Conservation (phyloP, 2,797 vertebrate genomes). For the Cossypha niveicapilla region DNA sequence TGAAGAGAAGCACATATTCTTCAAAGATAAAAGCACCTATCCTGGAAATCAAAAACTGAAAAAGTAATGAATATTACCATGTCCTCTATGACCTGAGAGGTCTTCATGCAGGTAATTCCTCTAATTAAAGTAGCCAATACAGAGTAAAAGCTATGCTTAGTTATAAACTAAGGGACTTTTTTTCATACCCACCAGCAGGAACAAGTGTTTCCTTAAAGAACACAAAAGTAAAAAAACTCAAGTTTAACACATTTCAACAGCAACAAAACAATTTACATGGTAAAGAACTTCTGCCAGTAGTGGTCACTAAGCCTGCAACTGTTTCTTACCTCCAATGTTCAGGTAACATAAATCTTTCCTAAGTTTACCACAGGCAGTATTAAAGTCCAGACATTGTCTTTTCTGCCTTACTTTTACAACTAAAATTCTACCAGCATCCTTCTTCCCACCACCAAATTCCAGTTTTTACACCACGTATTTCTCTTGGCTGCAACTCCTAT, state of each 20-base stretch:
- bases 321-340: background rate
- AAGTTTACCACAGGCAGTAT: background rate
- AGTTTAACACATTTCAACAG: background rate
- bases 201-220: background rate
- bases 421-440: background rate
- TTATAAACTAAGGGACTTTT: background rate
- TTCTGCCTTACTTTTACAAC: background rate
- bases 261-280: background rate
- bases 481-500: background rate
- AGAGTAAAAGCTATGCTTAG: background rate
- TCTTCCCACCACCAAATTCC: background rate
- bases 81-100: background rate
- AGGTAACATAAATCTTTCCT: background rate
- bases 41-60: background rate
- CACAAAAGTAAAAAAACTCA: background rate
- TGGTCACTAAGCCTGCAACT: background rate
- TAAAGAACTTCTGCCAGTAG: background rate
- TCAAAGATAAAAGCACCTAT: background rate
- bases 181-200: background rate
- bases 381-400: background rate
- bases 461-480: background rate
- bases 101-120: background rate
- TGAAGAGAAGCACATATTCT: background rate
- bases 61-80: background rate
- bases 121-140: background rate